Evolutionary conservation across 2,888 invertebrate species (phyloP).

Genomic region (Thymelicus acteon): DNA sequence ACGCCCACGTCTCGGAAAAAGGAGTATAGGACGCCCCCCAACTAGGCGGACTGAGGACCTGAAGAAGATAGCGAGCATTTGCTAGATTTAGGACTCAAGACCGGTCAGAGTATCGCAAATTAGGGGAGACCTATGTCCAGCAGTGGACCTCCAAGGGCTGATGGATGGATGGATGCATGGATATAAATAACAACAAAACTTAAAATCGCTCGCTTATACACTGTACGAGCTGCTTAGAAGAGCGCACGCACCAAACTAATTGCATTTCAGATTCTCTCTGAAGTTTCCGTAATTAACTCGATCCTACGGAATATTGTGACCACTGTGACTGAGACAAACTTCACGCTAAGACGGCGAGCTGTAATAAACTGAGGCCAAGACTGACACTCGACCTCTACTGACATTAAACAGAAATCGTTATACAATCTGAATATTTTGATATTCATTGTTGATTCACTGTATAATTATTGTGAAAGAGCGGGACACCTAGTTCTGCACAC

Average conservation of each 20-base stretch:
- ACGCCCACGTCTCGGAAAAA: no score
- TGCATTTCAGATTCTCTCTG: conserved; percentile 78
- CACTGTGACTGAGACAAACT: conserved; percentile 43
- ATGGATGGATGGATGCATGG: no score
- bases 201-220: conserved; percentile 3
- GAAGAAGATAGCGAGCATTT: no score
- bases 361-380: conserved; percentile 27
- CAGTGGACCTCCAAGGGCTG: no score
- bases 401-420: background rate
- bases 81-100: no score
- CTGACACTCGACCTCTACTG: background rate
- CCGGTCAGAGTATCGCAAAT: no score
- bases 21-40: no score
- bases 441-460: no score
- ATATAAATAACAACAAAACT: background rate
- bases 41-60: no score
- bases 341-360: conserved; percentile 25
- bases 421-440: background rate
- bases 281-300: conserved; percentile 73
- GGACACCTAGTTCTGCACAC: no score
- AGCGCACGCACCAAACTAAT: conserved; percentile 70
- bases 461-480: no score
- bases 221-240: background rate
- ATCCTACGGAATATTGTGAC: conserved; percentile 52
- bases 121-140: no score